Percentiles rank a stretch among this genome's conserved stretches.
These are phyloP conservation scores for Xylophagus ater DNA, from an alignment of 2,888 invertebrate species.

Conservation along the genomic window DNA sequence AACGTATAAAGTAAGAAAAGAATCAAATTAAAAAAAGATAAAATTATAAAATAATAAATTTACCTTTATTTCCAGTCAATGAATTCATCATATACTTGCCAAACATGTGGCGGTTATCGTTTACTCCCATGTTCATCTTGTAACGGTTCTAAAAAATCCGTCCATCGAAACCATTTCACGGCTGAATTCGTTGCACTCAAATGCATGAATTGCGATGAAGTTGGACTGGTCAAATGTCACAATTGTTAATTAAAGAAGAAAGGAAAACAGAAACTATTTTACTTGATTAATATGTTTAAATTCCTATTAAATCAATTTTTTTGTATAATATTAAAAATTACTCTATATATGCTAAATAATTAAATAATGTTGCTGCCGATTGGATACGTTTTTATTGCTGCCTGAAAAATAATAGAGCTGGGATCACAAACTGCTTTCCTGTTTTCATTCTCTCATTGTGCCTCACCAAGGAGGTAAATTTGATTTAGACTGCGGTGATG, in stretches of 20 bases:
- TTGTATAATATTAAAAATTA: no score
- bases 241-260: conserved; percentile 50
- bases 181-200: conserved; percentile 87
- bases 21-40: not conserved
- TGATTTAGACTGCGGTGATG: no score
- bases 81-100: conserved; percentile 70
- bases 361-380: no score
- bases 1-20: conserved; percentile 69
- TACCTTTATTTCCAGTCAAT: conserved; percentile 53
- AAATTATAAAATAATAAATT: not conserved
- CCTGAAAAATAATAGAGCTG: no score
- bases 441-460: no score
- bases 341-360: no score
- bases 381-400: no score
- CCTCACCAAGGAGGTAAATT: no score
- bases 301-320: no score
- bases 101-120: conserved; percentile 84
- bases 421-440: no score
- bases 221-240: conserved; percentile 81
- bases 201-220: conserved; percentile 93
- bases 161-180: conserved; percentile 88
- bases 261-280: not conserved
- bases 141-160: conserved; percentile 93
- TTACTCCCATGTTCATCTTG: conserved; percentile 83
- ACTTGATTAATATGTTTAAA: no score